Conservation (phyloP, 1,140 invertebrate genomes). For the Potamilus streckersoni region DNA sequence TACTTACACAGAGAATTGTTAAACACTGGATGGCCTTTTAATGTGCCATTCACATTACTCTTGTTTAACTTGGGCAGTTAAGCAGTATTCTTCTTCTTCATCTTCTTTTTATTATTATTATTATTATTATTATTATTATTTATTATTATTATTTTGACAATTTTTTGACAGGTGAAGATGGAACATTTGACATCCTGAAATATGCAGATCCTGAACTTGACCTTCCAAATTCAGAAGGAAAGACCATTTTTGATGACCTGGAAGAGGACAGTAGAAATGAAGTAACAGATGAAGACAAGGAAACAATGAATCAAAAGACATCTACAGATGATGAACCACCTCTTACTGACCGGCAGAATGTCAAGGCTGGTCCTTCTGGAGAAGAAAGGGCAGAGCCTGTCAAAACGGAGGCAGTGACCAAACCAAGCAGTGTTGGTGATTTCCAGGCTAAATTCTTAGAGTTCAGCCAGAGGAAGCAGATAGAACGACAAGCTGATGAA, state of each 20-base stretch:
- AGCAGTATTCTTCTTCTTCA: no score
- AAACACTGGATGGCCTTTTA: no score
- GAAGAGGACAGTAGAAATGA: slow-evolving; percentile 67
- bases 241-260: slow-evolving; percentile 64
- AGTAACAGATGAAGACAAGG: slow-evolving; percentile 16
- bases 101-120: no score
- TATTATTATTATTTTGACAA: no score
- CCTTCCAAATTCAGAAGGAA: slow-evolving; percentile 66
- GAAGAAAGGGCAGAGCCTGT: slow-evolving; percentile 3
- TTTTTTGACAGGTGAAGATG: slow-evolving; percentile 79
- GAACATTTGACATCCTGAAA: slow-evolving; percentile 90
- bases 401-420: slow-evolving; percentile 17
- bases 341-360: slow-evolving; percentile 22
- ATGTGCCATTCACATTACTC: not conserved
- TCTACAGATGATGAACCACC: slow-evolving; percentile 20
- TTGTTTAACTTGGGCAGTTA: no score
- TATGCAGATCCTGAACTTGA: slow-evolving; percentile 96
- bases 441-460: slow-evolving; percentile 68
- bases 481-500: slow-evolving; percentile 25
- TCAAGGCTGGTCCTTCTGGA: not conserved
- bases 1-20: no score
- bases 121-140: no score
- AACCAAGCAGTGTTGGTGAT: slow-evolving; percentile 38
- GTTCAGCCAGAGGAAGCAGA: slow-evolving; percentile 67
- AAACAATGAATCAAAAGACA: slow-evolving; percentile 23